Evolutionary conservation across 2,888 invertebrate species (phyloP).

Genomic region (Mythimna impura): DNA sequence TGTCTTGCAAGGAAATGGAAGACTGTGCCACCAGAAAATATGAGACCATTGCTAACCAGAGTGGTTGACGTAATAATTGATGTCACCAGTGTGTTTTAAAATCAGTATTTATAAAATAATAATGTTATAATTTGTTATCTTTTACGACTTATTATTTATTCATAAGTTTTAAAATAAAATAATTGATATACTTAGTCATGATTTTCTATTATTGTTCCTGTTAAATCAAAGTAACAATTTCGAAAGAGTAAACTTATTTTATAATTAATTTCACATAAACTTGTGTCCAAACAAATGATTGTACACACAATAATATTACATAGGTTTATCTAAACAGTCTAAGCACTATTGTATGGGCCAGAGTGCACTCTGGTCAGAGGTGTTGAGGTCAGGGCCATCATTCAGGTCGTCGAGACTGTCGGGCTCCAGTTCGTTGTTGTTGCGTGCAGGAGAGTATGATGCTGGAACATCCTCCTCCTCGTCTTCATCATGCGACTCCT

Average conservation of each 20-base stretch:
- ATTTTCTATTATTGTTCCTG: conserved; percentile 15
- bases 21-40: conserved; percentile 77
- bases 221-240: neutral
- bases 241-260: neutral
- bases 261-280: neutral
- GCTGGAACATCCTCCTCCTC: conserved; percentile 89
- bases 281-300: too few relatives aligned
- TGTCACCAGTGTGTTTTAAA: conserved; percentile 74
- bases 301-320: neutral
- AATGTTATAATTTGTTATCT: conserved; percentile 52
- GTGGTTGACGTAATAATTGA: conserved; percentile 83
- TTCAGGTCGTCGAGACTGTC: conserved; percentile 84
- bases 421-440: conserved; percentile 84
- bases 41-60: conserved; percentile 81
- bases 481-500: conserved; percentile 91
- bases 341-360: conserved; percentile 74
- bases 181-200: conserved; percentile 20
- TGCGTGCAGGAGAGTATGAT: conserved; percentile 83
- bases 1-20: conserved; percentile 84
- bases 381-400: conserved; percentile 80
- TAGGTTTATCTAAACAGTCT: neutral
- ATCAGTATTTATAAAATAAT: conserved; percentile 47
- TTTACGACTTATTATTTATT: conserved; percentile 50
- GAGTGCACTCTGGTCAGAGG: conserved; percentile 81
- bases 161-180: conserved; percentile 57